Base-by-base conservation (phyloP, 1,140 invertebrate genomes). In the Adoxophyes honmai region DNA sequence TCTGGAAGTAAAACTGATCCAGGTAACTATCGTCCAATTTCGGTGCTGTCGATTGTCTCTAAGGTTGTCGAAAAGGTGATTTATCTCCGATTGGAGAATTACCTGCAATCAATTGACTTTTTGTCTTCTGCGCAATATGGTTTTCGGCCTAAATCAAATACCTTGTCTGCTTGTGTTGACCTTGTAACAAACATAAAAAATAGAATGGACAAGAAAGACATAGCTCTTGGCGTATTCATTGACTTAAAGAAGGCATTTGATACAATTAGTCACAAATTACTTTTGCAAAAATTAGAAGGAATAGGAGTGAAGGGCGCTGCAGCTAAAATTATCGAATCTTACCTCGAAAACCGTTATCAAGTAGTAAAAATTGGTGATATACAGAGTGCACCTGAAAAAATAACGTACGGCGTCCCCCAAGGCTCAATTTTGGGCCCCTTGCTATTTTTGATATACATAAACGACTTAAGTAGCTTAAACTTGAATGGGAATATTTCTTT, bases 361-460 rank as follows among this genome's bases (percentile, higher is more conserved):
- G 51, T 66, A 18, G 65, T 70, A 10, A 73, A 66, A 55, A 62
- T 62, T 13, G 51, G 33, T 11, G 10, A 61, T 5, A 4, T 37
- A 36, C 10, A 55, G 34, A 69, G 70, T 39, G 34, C 18, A 13
- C 28, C 37, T 4, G 59, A 10, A 37, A 4, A 15, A 18, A 37
- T 59, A 0, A 55, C 52, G n/a, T 65, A 6, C 42, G 51, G 57
- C 7, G 18, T 35, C 7, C 59, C 64, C 0, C 64, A 67, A 36
- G 67, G 67, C 11, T 67, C 58, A 13, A 63, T 70, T 7, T 34
- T 70, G 4, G 61, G 65, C 6, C 64, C 62, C 11, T 34, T 68
- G 7, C 8, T 68, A 8, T 72, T 72, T n/a, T 10, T 66, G 8
- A 60, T 72, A 34, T 68, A 71, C 42, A 59, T 68, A 21, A 68